Evolutionary conservation across 2,113 vertebrate species (phyloP).

Genomic region (Gallinago paraguaiae): DNA sequence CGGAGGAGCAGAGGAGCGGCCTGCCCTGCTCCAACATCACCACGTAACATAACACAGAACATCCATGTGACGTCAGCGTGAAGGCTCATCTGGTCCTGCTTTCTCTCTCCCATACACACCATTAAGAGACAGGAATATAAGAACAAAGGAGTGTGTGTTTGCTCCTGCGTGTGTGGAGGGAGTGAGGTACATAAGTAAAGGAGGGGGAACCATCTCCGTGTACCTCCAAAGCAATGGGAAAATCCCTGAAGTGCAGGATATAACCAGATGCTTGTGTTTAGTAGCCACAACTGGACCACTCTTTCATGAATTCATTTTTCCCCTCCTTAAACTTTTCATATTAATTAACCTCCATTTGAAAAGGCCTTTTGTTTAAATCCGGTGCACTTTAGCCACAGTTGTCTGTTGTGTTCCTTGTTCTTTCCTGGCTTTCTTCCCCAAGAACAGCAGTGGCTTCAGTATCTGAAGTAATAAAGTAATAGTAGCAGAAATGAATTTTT

Average conservation of each 20-base stretch:
- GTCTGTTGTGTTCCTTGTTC: background rate
- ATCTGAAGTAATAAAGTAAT: background rate
- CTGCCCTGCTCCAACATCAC: background rate
- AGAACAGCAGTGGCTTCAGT: background rate
- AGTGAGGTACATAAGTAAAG: background rate
- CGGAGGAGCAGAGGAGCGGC: accelerated
- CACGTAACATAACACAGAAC: background rate
- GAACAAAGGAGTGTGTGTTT: background rate
- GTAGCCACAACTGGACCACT: background rate
- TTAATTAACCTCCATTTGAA: background rate
- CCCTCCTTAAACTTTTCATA: background rate
- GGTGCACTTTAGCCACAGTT: background rate
- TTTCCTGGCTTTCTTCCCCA: background rate
- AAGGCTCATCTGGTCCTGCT: background rate
- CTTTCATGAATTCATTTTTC: background rate
- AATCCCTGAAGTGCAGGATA: background rate
- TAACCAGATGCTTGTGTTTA: background rate
- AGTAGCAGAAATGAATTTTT: background rate
- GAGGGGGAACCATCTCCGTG: background rate
- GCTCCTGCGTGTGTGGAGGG: background rate
- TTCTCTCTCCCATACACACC: background rate
- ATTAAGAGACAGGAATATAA: background rate
- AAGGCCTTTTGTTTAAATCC: background rate
- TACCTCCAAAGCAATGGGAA: background rate
- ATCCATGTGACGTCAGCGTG: background rate